These are phyloP conservation scores for Anoplophora glabripennis DNA, from an alignment of 1,140 invertebrate genomes.

Conservation along the genomic window DNA sequence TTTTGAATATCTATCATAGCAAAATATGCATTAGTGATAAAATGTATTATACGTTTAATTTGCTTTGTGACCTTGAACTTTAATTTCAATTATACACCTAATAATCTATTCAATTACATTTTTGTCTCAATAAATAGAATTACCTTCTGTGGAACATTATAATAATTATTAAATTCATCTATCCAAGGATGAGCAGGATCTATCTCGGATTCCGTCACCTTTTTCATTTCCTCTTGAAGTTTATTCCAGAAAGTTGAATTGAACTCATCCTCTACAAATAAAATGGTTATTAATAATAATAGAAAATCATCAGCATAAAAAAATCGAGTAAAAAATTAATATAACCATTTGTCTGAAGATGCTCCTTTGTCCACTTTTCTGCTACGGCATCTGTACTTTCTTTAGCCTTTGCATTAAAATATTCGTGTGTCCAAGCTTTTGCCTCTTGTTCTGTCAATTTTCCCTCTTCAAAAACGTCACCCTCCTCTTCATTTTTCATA, in stretches of 20 bases:
- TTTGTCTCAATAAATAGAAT: background rate
- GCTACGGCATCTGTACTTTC: slow-evolving; percentile 38
- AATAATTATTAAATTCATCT: slow-evolving; percentile 61
- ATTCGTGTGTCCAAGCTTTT: slow-evolving; percentile 58
- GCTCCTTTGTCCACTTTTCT: slow-evolving; percentile 29
- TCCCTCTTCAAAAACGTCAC: slow-evolving; percentile 53
- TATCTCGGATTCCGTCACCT: slow-evolving; percentile 56
- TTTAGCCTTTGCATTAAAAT: slow-evolving; percentile 36
- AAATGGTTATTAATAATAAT: background rate
- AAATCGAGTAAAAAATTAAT: no score
- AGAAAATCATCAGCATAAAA: slow-evolving; percentile 1
- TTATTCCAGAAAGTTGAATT: slow-evolving; percentile 71
- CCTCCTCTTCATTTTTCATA: slow-evolving; percentile 74
- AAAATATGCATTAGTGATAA: no score
- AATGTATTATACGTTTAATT: no score
- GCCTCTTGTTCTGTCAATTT: slow-evolving; percentile 48
- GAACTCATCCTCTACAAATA: slow-evolving; percentile 49
- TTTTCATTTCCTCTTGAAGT: slow-evolving; percentile 75
- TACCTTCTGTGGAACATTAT: slow-evolving; percentile 63
- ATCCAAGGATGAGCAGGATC: slow-evolving; percentile 59
- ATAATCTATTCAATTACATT: no score
- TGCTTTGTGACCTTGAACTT: no score
- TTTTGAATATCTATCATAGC: no score
- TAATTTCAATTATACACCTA: no score
- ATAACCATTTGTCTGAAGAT: slow-evolving; percentile 19